A percentile compares a stretch with the other conserved stretches of the same genome.
Conservation (phyloP, 2,797 vertebrate genomes). For the Pangasius larnaudii region DNA sequence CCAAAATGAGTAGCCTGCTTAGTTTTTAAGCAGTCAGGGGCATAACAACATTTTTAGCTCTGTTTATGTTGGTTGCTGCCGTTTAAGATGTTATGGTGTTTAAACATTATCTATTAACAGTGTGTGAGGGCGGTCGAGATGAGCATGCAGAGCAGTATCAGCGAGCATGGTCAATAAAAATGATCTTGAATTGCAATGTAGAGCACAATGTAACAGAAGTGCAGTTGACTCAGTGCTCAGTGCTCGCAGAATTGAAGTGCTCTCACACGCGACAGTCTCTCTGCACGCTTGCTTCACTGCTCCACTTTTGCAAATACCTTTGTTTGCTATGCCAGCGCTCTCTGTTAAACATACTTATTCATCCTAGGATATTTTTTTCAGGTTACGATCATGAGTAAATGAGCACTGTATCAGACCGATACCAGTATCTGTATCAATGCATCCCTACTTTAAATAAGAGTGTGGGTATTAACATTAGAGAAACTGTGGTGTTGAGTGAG, state of each 20-base stretch:
- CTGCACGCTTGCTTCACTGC: neutral
- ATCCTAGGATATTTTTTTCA: neutral
- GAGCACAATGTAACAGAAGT: neutral
- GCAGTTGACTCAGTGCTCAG: neutral
- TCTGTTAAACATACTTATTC: neutral
- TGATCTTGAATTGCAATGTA: neutral
- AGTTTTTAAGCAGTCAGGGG: neutral
- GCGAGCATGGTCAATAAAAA: neutral
- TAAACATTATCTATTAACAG: neutral
- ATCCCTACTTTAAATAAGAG: neutral
- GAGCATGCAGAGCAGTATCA: neutral
- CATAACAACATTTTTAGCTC: neutral
- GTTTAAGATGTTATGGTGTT: neutral
- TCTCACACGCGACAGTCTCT: neutral
- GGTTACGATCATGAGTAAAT: neutral
- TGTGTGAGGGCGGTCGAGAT: neutral
- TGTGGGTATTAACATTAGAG: neutral
- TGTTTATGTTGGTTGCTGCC: neutral
- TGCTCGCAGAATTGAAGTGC: constrained; percentile 8
- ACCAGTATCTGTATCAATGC: neutral
- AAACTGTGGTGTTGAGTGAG: neutral
- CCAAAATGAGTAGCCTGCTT: neutral
- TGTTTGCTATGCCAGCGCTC: too few relatives aligned
- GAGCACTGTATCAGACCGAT: neutral
- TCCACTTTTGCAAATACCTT: neutral